Evolutionary conservation across 1,140 invertebrate genomes (phyloP).

Genomic region (Mesaphorura yosii): DNA sequence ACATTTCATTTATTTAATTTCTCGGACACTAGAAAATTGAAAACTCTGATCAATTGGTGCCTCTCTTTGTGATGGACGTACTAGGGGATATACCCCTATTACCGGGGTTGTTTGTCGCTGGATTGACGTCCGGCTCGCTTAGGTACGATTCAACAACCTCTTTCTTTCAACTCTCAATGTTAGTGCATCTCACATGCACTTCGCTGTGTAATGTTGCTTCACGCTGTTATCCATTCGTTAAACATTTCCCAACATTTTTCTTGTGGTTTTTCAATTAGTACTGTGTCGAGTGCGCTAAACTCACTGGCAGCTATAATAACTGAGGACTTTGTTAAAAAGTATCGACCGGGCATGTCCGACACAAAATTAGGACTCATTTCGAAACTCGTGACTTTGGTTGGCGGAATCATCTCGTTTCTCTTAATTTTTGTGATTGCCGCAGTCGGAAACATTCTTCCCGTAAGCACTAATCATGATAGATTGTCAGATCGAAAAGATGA

Average conservation of each 20-base stretch:
- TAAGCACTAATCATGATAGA: conserved; percentile 5
- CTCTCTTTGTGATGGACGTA: conserved; percentile 62
- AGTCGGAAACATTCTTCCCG: conserved; percentile 20
- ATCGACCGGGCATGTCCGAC: conserved; percentile 2
- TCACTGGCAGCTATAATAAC: conserved; percentile 21
- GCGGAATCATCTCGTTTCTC: conserved; percentile 14
- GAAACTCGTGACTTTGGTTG: conserved; percentile 4
- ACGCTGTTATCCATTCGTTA: too few species aligned
- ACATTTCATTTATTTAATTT: conserved; percentile 10
- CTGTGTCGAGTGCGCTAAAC: conserved; percentile 24
- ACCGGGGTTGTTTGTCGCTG: conserved; percentile 67
- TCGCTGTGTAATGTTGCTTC: too few species aligned
- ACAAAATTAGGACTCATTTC: conserved; percentile 6
- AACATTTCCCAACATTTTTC: too few species aligned
- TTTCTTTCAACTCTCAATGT: background rate
- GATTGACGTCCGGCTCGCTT: conserved; percentile 59
- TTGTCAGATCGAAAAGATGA: background rate
- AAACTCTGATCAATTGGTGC: conserved; percentile 49
- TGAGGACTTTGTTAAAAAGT: conserved; percentile 19
- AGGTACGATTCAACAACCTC: conserved; percentile 39
- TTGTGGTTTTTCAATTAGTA: background rate
- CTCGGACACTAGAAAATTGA: conserved; percentile 34
- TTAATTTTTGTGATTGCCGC: conserved; percentile 17
- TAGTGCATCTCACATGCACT: conserved; percentile 15
- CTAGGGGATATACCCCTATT: conserved; percentile 54